A percentile compares a stretch with the other conserved stretches of the same genome.
phyloP scores from a whole-genome alignment of 2,888 invertebrate species.

The Esperia sulphurella region DNA sequence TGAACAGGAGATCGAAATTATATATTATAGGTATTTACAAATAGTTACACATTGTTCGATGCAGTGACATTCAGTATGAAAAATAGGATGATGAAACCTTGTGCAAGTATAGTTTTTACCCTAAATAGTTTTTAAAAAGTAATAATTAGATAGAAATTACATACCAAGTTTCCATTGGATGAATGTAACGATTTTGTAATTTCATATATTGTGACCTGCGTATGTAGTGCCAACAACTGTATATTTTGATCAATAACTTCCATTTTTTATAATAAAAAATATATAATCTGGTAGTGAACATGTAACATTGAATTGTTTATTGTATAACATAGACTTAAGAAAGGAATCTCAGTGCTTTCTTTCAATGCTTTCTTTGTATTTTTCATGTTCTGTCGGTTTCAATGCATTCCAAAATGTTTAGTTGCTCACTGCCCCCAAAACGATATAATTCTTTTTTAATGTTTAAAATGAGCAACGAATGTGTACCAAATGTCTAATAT shows the following conservation, averaged over 20 bases:
- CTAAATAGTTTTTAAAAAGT: not conserved
- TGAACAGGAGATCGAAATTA: too few relatives aligned
- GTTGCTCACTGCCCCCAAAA: constrained; percentile 48
- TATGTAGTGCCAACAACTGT: constrained; percentile 71
- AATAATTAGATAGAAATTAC: constrained; percentile 38
- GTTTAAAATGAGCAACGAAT: constrained; percentile 71
- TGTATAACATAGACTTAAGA: constrained; percentile 22
- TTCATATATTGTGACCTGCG: constrained; percentile 67
- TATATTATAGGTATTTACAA: too few relatives aligned
- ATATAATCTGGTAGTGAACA: constrained; percentile 31
- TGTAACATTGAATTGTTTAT: constrained; percentile 12
- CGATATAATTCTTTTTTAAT: constrained; percentile 39
- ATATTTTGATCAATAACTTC: constrained; percentile 49
- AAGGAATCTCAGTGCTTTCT: constrained; percentile 33
- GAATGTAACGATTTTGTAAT: constrained; percentile 53
- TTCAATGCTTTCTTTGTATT: constrained; percentile 10
- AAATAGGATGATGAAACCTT: not conserved
- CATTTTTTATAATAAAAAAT: constrained; percentile 40
- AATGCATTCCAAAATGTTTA: constrained; percentile 67
- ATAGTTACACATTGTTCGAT: too few relatives aligned
- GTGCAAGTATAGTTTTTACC: not conserved
- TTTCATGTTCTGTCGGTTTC: constrained; percentile 31
- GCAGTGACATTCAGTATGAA: too few relatives aligned
- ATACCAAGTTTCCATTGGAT: constrained; percentile 18
- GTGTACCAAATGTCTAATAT: constrained; percentile 72